These are phyloP conservation scores for Mesembrinibis cayennensis DNA, from an alignment of 2,113 vertebrate species.

Conservation along the genomic window DNA sequence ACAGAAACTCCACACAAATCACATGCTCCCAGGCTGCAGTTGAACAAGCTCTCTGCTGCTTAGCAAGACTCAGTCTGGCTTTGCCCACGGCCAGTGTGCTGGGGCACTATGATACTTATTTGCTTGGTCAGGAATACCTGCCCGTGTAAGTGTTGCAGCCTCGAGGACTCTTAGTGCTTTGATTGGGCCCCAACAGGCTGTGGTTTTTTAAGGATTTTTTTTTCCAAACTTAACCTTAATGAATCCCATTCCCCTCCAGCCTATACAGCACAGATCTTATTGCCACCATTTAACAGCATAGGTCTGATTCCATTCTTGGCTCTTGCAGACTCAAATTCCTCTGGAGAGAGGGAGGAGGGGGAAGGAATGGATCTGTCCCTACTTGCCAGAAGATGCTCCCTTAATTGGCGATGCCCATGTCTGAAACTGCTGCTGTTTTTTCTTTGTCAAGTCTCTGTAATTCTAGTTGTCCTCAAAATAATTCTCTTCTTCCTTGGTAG, in stretches of 20 bases:
- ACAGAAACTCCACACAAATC: not conserved
- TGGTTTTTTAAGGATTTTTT: not conserved
- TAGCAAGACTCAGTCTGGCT: not conserved
- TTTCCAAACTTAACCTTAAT: not conserved
- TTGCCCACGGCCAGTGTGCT: not conserved
- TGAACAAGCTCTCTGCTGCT: not conserved
- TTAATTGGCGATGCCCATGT: not conserved
- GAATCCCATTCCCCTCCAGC: not conserved
- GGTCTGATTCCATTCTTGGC: not conserved
- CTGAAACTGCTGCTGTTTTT: not conserved
- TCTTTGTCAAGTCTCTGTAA: not conserved
- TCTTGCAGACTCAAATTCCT: not conserved
- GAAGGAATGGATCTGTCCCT: not conserved
- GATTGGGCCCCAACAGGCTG: not conserved
- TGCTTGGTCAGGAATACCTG: not conserved
- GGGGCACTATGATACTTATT: not conserved
- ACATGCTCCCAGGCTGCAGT: not conserved
- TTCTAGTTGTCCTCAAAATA: not conserved
- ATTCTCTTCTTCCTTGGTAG: not conserved
- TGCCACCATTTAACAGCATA: not conserved
- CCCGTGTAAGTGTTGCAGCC: not conserved
- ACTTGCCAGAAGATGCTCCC: not conserved
- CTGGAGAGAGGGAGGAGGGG: not conserved
- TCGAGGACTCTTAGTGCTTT: not conserved
- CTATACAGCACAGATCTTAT: not conserved